Evolutionary conservation across 2,113 vertebrate species (phyloP).

Genomic region (Bothrops jararaca): DNA sequence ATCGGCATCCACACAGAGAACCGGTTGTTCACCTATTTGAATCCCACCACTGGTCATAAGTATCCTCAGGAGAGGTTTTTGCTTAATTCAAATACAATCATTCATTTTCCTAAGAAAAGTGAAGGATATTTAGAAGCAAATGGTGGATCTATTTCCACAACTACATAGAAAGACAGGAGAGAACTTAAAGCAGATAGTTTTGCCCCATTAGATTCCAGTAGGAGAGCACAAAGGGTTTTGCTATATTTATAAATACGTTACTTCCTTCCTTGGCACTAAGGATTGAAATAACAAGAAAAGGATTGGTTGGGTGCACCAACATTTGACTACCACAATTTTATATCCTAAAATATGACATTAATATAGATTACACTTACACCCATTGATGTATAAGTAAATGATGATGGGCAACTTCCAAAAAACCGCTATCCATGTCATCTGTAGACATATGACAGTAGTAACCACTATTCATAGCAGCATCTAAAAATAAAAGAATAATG

Average conservation of each 20-base stretch:
- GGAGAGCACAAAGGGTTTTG: background rate
- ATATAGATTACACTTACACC: constrained; percentile 74
- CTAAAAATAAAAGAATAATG: constrained; percentile 57
- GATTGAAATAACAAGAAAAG: background rate
- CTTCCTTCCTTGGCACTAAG: background rate
- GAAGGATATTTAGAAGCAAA: background rate
- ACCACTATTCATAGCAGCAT: constrained; percentile 83
- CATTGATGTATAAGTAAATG: constrained; percentile 43
- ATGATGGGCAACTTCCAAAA: constrained; percentile 72
- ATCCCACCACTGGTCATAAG: constrained; percentile 1
- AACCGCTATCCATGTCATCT: constrained; percentile 78
- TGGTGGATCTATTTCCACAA: background rate
- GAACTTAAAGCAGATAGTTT: background rate
- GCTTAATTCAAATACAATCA: constrained; percentile 43
- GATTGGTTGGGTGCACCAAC: background rate
- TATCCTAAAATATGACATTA: background rate
- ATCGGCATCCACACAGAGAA: too few relatives aligned
- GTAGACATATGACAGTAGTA: constrained; percentile 82
- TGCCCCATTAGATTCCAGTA: background rate
- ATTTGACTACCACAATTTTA: background rate
- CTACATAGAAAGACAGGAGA: background rate
- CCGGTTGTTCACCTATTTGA: too few relatives aligned
- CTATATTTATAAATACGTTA: background rate
- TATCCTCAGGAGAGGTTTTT: constrained; percentile 48
- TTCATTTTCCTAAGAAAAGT: constrained; percentile 68